Evolutionary conservation across 2,797 vertebrate genomes (phyloP).

Genomic region (Sciurus vulgaris): DNA sequence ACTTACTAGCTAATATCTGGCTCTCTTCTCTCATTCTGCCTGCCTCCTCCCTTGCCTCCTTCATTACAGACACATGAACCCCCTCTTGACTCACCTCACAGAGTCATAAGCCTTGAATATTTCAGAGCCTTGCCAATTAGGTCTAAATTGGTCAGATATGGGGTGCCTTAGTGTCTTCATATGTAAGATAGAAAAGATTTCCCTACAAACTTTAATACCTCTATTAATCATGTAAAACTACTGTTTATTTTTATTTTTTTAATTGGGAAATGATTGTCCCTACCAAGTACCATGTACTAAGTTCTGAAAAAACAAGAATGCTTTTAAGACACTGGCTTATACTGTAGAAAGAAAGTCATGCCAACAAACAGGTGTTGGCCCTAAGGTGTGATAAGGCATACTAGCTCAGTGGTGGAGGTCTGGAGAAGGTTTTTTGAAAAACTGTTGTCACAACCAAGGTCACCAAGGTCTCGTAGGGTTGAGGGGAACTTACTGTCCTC

Average conservation of each 20-base stretch:
- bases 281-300: neutral
- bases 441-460: neutral
- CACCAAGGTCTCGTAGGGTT: neutral
- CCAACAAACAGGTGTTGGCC: neutral
- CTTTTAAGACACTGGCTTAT: neutral
- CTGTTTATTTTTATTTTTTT: neutral
- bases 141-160: neutral
- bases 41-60: neutral
- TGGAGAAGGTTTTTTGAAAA: neutral
- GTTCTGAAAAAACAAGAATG: neutral
- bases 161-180: neutral
- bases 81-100: neutral
- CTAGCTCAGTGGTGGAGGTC: neutral
- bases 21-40: neutral
- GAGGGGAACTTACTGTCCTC: no score
- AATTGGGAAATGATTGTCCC: neutral
- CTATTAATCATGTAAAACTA: neutral
- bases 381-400: neutral
- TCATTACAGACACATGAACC: neutral
- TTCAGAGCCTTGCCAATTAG: neutral
- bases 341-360: neutral
- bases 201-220: neutral
- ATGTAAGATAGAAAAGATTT: neutral
- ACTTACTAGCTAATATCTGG: conserved; percentile 14
- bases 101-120: neutral